Base-by-base conservation (phyloP, 1,140 invertebrate genomes). In the Eupristina koningsbergeri region DNA sequence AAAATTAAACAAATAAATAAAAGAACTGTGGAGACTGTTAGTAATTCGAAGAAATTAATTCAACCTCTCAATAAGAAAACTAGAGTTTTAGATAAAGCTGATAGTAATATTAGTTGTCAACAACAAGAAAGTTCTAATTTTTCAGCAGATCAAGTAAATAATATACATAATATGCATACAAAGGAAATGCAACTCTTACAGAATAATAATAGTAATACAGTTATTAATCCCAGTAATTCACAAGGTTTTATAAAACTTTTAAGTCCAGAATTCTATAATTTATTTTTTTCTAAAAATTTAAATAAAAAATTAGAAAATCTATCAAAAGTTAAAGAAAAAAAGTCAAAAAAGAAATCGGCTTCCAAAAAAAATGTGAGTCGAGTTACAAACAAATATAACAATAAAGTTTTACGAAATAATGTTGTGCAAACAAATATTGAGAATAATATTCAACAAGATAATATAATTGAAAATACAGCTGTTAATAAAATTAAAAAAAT, bases 161-260 rank as follows among this genome's bases (percentile, higher is more conserved):
- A 13, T 29, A 5, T 19, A 47, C 45, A 39, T 77, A n/a, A 19
- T 15, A 17, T 15, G 22, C 53, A 3, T 17, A 73, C 63, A 45
- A 45, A 41, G 31, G 2, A 0, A 61, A 26, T 74, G 41, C 11
- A 76, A 26, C n/a, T n/a, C n/a, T 77, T 64, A 39, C 41, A 47
- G 36, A n/a, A 71, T 22, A 7, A 47, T 50, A 9, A 53, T 17
- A 47, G n/a, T n/a, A n/a, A 19, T 73, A 78, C 73, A 53, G 31
- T 69, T 34, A 53, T 75, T 58, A 76, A 85, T 61, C 50, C 69
- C 1, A 71, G 53, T 47, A 81, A 75, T 29, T 39, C 31, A 39
- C 47, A 58, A 53, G 19, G 22, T 19, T 50, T 17, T 26, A 39
- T 41, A 50, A 34, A 41, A 81, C 76, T 75, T n/a, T 83, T 83